Percentiles rank a stretch among this genome's conserved stretches.
These are phyloP conservation scores for Gymnoscopelus braueri DNA, from an alignment of 2,797 vertebrate genomes.

Conservation along the genomic window DNA sequence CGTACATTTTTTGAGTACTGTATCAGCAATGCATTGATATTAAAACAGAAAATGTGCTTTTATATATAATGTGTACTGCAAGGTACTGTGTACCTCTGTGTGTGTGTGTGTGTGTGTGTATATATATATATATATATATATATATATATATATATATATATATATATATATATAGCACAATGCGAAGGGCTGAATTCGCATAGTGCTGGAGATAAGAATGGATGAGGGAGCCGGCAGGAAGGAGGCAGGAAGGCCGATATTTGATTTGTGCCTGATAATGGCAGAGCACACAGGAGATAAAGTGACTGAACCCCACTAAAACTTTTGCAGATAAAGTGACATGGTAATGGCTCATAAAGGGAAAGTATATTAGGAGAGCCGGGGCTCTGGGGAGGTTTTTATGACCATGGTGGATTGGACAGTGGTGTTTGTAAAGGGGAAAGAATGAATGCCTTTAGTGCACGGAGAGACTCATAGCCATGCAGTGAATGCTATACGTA, in stretches of 20 bases:
- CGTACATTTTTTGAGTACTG: too few relatives aligned
- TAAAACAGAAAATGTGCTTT: too few relatives aligned
- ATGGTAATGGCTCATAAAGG: conserved; percentile 66
- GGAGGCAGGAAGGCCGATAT: conserved; percentile 53
- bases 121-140: too few relatives aligned
- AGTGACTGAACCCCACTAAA: conserved; percentile 49
- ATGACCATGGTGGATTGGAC: conserved; percentile 39
- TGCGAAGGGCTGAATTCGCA: conserved; percentile 15
- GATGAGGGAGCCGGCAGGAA: conserved; percentile 30
- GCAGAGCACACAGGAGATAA: conserved; percentile 52
- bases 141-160: too few relatives aligned
- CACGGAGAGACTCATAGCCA: conserved; percentile 40
- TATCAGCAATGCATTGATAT: too few relatives aligned
- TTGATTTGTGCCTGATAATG: conserved; percentile 59
- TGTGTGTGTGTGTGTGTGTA: too few relatives aligned
- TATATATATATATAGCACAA: conserved; percentile 30
- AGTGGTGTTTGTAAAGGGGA: conserved; percentile 10
- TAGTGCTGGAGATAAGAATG: conserved; percentile 25
- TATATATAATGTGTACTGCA: too few relatives aligned
- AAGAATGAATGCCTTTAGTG: conserved; percentile 11
- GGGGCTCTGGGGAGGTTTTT: conserved; percentile 47
- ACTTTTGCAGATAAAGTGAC: conserved; percentile 47
- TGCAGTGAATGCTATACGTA: conserved; percentile 28
- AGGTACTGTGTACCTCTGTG: too few relatives aligned
- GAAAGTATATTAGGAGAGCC: conserved; percentile 58